Evolutionary conservation across 35 echinoderm and acorn worm species (phyloP).

Genomic region (Hemicentrotus pulcherrimus): DNA sequence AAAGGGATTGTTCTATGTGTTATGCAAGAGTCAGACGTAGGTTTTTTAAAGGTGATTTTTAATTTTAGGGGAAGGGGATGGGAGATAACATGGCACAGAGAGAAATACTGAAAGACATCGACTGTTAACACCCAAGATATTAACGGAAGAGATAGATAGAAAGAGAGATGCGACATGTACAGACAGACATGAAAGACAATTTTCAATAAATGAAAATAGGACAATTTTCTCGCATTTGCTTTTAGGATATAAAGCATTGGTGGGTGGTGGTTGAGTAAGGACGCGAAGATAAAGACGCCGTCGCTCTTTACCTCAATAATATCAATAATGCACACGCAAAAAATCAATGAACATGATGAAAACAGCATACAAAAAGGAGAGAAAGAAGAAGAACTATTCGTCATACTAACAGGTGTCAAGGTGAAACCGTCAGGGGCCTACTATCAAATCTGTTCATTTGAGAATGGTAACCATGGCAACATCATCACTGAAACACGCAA

Average conservation of each 20-base stretch:
- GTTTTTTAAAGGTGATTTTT: too few species aligned
- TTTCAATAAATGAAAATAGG: neutral
- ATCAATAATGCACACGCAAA: neutral
- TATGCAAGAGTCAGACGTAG: too few species aligned
- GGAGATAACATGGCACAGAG: too few species aligned
- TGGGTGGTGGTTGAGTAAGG: neutral
- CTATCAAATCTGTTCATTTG: slow-evolving; percentile 26
- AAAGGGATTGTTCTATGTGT: too few species aligned
- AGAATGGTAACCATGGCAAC: neutral
- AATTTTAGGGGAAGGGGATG: too few species aligned
- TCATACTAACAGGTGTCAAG: slow-evolving; percentile 27
- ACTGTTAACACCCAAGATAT: too few species aligned
- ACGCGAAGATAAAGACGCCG: neutral
- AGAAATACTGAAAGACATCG: too few species aligned
- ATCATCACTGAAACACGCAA: slow-evolving; percentile 22
- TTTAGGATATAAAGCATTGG: neutral
- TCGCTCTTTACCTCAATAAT: neutral
- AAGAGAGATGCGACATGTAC: too few species aligned
- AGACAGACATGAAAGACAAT: too few species aligned
- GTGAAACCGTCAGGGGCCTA: neutral
- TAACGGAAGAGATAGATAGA: too few species aligned
- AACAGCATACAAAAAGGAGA: neutral
- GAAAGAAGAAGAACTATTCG: neutral
- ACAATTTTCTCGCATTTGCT: neutral
- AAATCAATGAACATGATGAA: neutral